phyloP scores from a whole-genome alignment of 2,888 invertebrate genomes.

The Hyposoter didymator region DNA sequence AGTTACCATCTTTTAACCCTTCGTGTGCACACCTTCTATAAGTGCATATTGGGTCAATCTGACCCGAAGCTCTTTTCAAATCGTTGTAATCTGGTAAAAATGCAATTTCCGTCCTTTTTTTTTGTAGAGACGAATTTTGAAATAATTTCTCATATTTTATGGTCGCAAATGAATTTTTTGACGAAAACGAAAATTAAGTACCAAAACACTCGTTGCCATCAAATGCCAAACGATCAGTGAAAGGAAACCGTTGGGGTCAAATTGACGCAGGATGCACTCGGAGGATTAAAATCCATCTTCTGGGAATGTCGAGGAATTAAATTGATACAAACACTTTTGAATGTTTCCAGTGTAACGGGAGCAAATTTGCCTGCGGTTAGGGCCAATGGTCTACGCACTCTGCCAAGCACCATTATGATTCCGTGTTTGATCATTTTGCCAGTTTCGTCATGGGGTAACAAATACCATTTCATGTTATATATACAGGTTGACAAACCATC shows the following conservation, averaged over 20 bases:
- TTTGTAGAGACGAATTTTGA: too few species aligned
- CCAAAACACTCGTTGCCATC: too few species aligned
- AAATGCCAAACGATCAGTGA: too few species aligned
- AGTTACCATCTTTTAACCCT: not conserved
- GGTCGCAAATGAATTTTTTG: too few species aligned
- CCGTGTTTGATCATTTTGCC: slow-evolving; percentile 70
- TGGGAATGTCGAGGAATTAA: not conserved
- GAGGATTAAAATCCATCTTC: not conserved
- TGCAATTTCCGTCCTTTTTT: too few species aligned
- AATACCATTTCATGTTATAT: slow-evolving; percentile 73
- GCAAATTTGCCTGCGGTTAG: slow-evolving; percentile 74
- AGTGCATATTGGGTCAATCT: too few species aligned
- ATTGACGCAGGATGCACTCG: not conserved
- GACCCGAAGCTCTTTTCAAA: too few species aligned
- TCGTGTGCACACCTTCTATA: too few species aligned
- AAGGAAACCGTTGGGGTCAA: not conserved
- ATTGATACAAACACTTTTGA: slow-evolving; percentile 69
- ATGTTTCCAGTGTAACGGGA: slow-evolving; percentile 73
- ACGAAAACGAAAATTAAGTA: too few species aligned
- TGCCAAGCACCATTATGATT: slow-evolving; percentile 70
- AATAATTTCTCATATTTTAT: too few species aligned
- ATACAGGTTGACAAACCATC: slow-evolving; percentile 65
- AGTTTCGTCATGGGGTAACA: slow-evolving; percentile 66
- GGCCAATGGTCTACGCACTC: slow-evolving; percentile 70
- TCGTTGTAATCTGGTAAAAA: too few species aligned